phyloP scores from a whole-genome alignment of 2,797 vertebrate genomes.

The Coilia nasus region DNA sequence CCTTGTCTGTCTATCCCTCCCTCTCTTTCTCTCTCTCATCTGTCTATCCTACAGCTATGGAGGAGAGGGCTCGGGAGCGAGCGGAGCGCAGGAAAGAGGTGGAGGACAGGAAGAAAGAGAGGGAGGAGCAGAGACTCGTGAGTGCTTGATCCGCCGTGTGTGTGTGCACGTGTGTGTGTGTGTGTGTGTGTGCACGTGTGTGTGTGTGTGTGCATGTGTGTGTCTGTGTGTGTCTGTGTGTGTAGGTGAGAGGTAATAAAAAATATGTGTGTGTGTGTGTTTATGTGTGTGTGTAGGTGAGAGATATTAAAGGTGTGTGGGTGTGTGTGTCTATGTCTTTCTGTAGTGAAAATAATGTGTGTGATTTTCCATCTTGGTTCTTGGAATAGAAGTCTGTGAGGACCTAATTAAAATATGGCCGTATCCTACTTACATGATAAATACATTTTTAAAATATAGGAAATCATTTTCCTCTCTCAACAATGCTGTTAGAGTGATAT shows the following conservation, averaged over 20 bases:
- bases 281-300: background rate
- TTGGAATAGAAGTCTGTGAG: too few species aligned
- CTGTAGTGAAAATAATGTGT: too few species aligned
- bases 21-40: too few species aligned
- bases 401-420: background rate
- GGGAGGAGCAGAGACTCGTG: constrained; percentile 89
- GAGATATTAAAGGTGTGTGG: too few species aligned
- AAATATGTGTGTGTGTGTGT: background rate
- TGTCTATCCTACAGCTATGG: constrained; percentile 81
- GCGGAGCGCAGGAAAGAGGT: constrained; percentile 80
- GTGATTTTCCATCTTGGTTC: too few species aligned
- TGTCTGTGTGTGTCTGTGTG: background rate
- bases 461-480: background rate
- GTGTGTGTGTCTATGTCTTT: background rate
- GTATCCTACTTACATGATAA: background rate
- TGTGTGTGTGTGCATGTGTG: background rate
- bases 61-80: constrained; percentile 84
- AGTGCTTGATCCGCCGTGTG: constrained; percentile 51
- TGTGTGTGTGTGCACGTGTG: background rate
- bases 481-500: too few species aligned
- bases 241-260: too few species aligned
- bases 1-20: too few species aligned
- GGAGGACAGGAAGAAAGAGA: constrained; percentile 82
- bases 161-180: background rate
- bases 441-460: background rate